These are phyloP conservation scores for Melierax canorus DNA, from an alignment of 2,113 vertebrate genomes.

Conservation along the genomic window DNA sequence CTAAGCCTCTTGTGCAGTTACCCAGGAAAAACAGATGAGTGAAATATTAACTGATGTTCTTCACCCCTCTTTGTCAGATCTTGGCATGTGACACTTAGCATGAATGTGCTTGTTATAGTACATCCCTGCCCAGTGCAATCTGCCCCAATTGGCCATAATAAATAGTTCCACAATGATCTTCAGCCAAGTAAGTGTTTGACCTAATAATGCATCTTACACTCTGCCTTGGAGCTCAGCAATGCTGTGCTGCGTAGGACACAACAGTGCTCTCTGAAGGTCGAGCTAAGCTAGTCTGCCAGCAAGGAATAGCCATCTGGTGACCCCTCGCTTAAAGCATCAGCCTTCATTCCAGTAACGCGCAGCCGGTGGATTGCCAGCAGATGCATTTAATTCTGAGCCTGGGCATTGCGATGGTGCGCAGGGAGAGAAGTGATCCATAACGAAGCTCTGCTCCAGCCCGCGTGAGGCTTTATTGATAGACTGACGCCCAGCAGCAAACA, in stretches of 20 bases:
- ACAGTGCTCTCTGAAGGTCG: conserved; percentile 26
- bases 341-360: background rate
- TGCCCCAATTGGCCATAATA: conserved; percentile 36
- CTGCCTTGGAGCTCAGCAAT: conserved; percentile 33
- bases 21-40: conserved; percentile 1
- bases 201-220: conserved; percentile 36
- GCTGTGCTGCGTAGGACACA: background rate
- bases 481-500: background rate
- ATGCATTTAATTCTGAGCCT: background rate
- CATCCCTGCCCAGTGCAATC: background rate
- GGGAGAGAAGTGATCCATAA: background rate
- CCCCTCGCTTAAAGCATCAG: background rate
- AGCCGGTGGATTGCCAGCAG: background rate
- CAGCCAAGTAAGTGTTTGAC: conserved; percentile 52
- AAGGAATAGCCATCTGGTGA: conserved; percentile 44
- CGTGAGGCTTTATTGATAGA: background rate
- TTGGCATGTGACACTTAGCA: background rate
- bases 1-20: background rate
- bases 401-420: background rate
- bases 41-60: conserved; percentile 28
- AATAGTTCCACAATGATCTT: conserved; percentile 10
- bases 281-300: background rate
- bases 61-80: background rate
- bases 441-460: accelerated
- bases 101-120: background rate